These are phyloP conservation scores for Sycon ciliatum DNA, from an alignment of 37 sponge, comb jelly and placozoan genomes.

Conservation along the genomic window DNA sequence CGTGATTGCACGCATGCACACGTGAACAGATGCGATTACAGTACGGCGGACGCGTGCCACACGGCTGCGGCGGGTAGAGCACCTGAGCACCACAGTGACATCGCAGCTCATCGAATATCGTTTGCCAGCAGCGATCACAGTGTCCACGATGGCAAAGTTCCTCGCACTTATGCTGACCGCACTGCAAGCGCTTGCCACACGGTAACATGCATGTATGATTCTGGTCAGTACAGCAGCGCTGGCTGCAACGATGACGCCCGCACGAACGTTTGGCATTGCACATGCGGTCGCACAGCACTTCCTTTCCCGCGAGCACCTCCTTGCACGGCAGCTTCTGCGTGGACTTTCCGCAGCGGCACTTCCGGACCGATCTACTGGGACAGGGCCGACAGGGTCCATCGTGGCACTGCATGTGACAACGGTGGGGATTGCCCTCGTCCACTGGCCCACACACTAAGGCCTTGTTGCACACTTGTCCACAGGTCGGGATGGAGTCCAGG, in stretches of 20 bases:
- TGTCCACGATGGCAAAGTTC: constrained; percentile 66
- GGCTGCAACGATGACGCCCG: constrained; percentile 74
- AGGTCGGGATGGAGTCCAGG: constrained; percentile 79
- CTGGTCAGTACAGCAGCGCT: constrained; percentile 50
- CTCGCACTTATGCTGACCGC: constrained; percentile 65
- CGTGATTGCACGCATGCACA: constrained; percentile 69
- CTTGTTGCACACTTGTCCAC: constrained; percentile 50
- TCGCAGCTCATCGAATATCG: constrained; percentile 67
- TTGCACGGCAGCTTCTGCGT: constrained; percentile 10
- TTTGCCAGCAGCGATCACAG: constrained; percentile 66
- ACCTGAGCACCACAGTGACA: constrained; percentile 82
- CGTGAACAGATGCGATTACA: constrained; percentile 55
- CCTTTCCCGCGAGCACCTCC: constrained; percentile 10
- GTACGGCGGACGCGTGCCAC: constrained; percentile 72
- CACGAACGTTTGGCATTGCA: constrained; percentile 74
- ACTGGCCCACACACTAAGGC: constrained; percentile 36
- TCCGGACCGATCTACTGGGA: constrained; percentile 20
- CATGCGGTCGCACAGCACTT: constrained; percentile 41
- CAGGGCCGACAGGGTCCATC: constrained; percentile 69
- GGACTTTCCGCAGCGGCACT: not conserved
- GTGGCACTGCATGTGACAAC: constrained; percentile 63
- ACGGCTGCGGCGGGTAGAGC: constrained; percentile 77
- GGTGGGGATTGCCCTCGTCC: constrained; percentile 24
- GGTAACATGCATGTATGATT: constrained; percentile 50
- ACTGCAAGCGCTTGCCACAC: constrained; percentile 67